phyloP scores from a whole-genome alignment of 2,888 invertebrate species.

The Sminthurinus aureus region DNA sequence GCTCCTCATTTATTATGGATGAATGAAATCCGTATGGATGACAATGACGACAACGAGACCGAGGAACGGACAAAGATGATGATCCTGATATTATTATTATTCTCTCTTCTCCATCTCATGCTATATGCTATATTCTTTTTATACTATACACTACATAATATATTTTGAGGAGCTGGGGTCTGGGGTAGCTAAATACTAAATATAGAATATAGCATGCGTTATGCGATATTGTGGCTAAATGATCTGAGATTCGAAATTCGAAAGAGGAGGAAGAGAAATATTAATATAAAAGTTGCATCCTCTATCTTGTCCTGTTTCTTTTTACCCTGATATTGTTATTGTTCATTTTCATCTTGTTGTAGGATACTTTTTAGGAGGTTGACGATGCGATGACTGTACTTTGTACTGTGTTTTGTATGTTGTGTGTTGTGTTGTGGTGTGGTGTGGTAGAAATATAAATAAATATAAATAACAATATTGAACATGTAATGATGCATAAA shows the following conservation, averaged over 20 bases:
- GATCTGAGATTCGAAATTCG: background rate
- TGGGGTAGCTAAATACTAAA: no score
- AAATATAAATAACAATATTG: slow-evolving; percentile 55
- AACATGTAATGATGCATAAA: slow-evolving; percentile 59
- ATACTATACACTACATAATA: no score
- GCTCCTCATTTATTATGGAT: slow-evolving; percentile 12
- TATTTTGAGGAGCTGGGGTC: no score
- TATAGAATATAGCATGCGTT: no score
- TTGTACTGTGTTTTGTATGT: background rate
- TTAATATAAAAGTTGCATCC: background rate
- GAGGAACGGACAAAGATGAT: background rate
- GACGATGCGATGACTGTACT: background rate
- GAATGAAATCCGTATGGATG: background rate
- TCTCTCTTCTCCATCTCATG: no score
- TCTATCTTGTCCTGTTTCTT: background rate
- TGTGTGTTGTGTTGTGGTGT: background rate
- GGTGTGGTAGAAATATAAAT: slow-evolving; percentile 37
- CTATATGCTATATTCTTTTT: background rate
- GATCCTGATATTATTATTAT: no score
- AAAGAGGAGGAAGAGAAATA: background rate
- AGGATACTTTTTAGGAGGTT: background rate
- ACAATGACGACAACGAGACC: background rate
- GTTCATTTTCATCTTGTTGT: no score
- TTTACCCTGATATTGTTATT: background rate
- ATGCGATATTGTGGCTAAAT: background rate